phyloP scores from a whole-genome alignment of 2,888 invertebrate genomes.

The Cerceris rybyensis region DNA sequence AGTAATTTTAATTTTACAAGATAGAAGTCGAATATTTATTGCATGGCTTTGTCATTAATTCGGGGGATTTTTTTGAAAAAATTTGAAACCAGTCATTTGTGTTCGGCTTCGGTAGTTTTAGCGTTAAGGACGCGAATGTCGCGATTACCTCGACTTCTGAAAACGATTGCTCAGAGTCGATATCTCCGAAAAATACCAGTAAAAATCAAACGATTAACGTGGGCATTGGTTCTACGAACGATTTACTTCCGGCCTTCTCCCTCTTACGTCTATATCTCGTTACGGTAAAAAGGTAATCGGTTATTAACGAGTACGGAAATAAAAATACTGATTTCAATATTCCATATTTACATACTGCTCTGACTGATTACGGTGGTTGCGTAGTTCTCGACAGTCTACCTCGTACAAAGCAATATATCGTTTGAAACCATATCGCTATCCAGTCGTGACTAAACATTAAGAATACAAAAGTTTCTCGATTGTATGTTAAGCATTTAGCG shows the following conservation, averaged over 20 bases:
- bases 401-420: constrained; percentile 32
- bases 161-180: constrained; percentile 14
- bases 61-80: too few species aligned
- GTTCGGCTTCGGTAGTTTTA: too few species aligned
- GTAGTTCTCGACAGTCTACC: constrained; percentile 24
- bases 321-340: constrained; percentile 34
- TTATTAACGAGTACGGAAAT: constrained; percentile 37
- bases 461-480: constrained; percentile 42
- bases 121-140: not conserved
- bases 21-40: too few species aligned
- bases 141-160: not conserved
- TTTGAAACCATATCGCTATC: constrained; percentile 38
- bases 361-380: constrained; percentile 54
- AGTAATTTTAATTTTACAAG: too few species aligned
- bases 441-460: constrained; percentile 33
- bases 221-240: constrained; percentile 17
- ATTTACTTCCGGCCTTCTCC: constrained; percentile 8
- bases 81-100: too few species aligned
- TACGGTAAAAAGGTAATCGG: constrained; percentile 9
- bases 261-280: not conserved
- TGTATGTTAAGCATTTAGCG: constrained; percentile 25
- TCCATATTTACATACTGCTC: constrained; percentile 43
- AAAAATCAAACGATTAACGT: constrained; percentile 34
- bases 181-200: constrained; percentile 5
- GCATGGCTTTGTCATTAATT: too few species aligned